phyloP scores from a whole-genome alignment of 2,113 vertebrate species.

The Bothrops jararaca region DNA sequence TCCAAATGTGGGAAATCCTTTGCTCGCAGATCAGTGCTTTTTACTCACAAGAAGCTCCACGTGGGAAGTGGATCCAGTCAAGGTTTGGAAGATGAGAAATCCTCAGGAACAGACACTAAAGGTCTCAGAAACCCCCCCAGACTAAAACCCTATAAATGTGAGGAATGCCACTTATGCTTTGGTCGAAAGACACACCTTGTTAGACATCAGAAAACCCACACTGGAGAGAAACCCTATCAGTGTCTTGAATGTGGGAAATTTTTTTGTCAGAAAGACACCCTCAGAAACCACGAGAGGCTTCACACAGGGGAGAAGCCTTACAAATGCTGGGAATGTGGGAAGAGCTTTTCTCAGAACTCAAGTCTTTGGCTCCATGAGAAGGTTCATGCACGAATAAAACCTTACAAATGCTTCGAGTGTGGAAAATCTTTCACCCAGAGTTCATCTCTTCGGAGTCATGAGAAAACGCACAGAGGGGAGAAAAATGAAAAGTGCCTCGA shows the following conservation, averaged over 20 bases:
- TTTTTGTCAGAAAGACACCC: not conserved
- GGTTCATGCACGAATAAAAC: too few species aligned
- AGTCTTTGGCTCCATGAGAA: rapidly evolving
- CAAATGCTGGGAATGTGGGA: not conserved
- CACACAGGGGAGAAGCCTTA: not conserved
- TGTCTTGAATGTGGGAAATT: not conserved
- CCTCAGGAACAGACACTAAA: too few species aligned
- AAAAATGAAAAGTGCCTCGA: too few species aligned
- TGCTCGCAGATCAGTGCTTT: not conserved
- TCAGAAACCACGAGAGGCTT: rapidly evolving
- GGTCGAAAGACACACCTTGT: not conserved
- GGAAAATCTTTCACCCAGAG: too few species aligned
- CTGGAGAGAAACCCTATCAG: not conserved
- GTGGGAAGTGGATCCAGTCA: too few species aligned
- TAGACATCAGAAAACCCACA: not conserved
- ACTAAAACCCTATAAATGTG: not conserved
- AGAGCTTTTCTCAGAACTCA: not conserved
- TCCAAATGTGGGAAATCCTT: not conserved
- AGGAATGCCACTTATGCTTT: not conserved
- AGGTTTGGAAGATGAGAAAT: not conserved
- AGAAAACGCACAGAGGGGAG: too few species aligned
- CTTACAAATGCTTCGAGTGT: too few species aligned
- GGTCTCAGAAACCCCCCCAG: too few species aligned
- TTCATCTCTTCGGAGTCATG: too few species aligned
- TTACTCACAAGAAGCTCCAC: not conserved